Evolutionary conservation across 2,113 vertebrate genomes (phyloP).

Genomic region (Passer montanus): DNA sequence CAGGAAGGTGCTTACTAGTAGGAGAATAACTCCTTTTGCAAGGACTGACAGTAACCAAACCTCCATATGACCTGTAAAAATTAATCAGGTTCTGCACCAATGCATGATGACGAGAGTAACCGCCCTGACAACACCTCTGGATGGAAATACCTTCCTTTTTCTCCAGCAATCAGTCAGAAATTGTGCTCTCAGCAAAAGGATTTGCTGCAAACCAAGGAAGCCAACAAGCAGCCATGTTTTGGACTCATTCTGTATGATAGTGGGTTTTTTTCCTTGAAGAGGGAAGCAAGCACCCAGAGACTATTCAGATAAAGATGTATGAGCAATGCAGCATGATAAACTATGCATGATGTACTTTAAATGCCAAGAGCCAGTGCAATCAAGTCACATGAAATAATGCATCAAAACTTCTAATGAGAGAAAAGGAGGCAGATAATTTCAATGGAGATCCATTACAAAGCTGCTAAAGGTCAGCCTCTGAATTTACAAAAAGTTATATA

Average conservation of each 20-base stretch:
- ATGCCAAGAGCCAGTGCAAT: background rate
- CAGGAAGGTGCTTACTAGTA: background rate
- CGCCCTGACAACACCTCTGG: background rate
- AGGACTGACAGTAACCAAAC: background rate
- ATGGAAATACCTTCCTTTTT: background rate
- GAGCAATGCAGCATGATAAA: background rate
- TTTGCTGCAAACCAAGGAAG: background rate
- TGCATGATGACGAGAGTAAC: background rate
- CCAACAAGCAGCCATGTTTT: background rate
- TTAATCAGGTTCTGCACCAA: background rate
- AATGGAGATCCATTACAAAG: background rate
- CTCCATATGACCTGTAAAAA: background rate
- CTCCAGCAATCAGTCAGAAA: background rate
- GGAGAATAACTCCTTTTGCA: background rate
- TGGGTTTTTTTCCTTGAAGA: background rate
- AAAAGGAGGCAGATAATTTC: background rate
- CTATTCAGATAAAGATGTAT: background rate
- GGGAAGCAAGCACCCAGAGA: background rate
- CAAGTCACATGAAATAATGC: background rate
- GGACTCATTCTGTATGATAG: background rate
- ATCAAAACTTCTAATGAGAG: background rate
- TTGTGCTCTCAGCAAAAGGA: background rate
- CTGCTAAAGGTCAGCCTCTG: conserved; percentile 4
- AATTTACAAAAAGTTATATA: background rate
- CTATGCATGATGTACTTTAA: background rate